Evolutionary conservation across 2,113 vertebrate genomes (phyloP), one percentile per base, ranked within the genome.

Genomic region (Microcebus lehilahytsara): DNA sequence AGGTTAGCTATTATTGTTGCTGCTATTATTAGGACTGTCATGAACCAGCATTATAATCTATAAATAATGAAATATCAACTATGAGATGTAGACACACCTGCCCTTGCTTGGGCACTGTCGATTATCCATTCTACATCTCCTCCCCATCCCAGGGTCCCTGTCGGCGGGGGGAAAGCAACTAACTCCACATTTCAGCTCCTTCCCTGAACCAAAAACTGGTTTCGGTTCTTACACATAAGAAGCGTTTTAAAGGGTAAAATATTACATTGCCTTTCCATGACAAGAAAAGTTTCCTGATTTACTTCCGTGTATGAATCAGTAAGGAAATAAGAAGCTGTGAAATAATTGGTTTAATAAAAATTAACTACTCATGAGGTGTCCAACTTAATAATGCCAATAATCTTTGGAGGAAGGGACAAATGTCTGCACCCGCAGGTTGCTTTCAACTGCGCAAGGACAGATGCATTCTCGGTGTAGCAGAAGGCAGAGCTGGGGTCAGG

Each of bases 151-250:
- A 66, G 69, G 64, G n/a, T 87, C 71, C 62, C 81, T 85, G 46
- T 79, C 85, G 34, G 71, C 22, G 64, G 14, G 71, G 42, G 69
- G 14, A 25, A 17, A 93, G 75, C 72, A 30, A 72, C 74, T 87
- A 74, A 13, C 34, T 93, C 51, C 69, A 85, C 89, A 95, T 85
- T 71, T 88, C 53, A 53, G 58, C 71, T 32, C 60, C 42, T 2
- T 93, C 91, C 85, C 4, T 95, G 81, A 97, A 77, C 85, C 87
- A 94, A 96, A 89, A 64, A 51, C 80, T 27, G 42, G 85, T 88
- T 86, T 67, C 42, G 75, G 49, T 74, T 75, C 74, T 91, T 58
- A 91, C 19, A 94, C 2, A 9, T 89, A 77, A 94, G 95, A 95
- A 22, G 12, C 9, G 69, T 75, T 96, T 96, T 92, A 95, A 96